Evolutionary conservation across 2,888 invertebrate genomes (phyloP), one percentile per base, ranked within the genome.

Genomic region (Isoperla grammatica): DNA sequence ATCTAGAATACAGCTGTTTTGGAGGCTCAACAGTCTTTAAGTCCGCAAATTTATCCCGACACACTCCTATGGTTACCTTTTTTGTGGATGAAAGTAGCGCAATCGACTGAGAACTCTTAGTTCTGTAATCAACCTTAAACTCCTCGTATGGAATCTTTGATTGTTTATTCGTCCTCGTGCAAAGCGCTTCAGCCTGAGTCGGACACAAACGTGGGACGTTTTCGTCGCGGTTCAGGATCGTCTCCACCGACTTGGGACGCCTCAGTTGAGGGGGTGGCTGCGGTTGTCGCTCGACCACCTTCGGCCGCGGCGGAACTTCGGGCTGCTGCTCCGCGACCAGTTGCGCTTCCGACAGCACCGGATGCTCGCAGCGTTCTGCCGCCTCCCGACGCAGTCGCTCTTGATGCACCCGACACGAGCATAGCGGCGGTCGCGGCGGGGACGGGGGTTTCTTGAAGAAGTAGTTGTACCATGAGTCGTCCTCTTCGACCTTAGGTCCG

Each of bases 381-480:
- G 15, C n/a, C 49, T 50, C 29, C 13, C n/a, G 22, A 3, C 29
- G 11, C 35, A 50, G 15, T 8, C 15, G 22, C 35, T 50, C 49
- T 29, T 29, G 29, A n/a, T 13, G 15, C 46, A 17, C 46, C n/a
- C 46, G 22, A n/a, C 46, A 12, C 12, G 22, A 4, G 1, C 22
- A 22, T 17, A 12, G 9, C 9, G 46, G 46, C 9, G 46, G 5
- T 8, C 22, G 46, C 1, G 46, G 12, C 17, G 19, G 8, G 9
- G 22, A 15, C 19, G 45, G 17, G 4, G 15, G 35, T 5, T 20
- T 48, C 6, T 15, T 8, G 8, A 50, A 20, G 35, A 50, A 35
- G 13, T 29, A 50, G 2, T 23, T n/a, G 49, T 29, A 13, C 49
- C 49, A 50, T 50, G 49, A 50, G 29, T 29, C 8, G 29, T 29